Evolutionary conservation across 2,888 invertebrate species (phyloP).

Genomic region (Leptopilina syphax): DNA sequence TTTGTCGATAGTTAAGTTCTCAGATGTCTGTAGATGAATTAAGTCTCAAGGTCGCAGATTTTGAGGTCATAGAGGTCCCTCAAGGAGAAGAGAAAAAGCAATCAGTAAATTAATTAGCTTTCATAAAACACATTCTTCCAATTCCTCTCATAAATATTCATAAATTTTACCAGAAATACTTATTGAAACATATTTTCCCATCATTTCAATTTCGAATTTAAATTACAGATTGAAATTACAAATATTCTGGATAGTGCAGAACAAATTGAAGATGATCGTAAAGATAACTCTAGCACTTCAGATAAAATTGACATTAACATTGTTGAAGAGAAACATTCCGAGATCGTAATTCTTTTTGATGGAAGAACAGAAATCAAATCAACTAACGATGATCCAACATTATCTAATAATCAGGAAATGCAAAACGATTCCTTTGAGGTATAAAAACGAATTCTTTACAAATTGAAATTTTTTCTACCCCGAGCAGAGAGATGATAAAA

Average conservation of each 20-base stretch:
- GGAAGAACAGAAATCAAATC: conserved; percentile 17
- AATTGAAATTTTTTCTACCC: too few species aligned
- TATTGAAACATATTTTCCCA: too few species aligned
- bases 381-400: not conserved
- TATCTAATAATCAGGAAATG: not conserved
- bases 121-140: not conserved
- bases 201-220: not conserved
- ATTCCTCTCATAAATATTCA: not conserved
- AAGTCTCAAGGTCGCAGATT: conserved; percentile 11
- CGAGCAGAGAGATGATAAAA: too few species aligned
- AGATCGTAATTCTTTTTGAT: conserved; percentile 5
- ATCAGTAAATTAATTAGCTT: conserved; percentile 11
- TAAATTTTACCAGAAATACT: not conserved
- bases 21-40: conserved; percentile 8
- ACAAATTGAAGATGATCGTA: not conserved
- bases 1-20: not conserved
- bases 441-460: not conserved
- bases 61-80: not conserved
- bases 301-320: not conserved
- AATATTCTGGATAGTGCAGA: not conserved
- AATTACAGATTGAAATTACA: not conserved
- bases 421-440: conserved; percentile 8
- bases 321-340: not conserved
- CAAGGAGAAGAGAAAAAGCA: not conserved
- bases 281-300: not conserved